A percentile compares a stretch with the other conserved stretches of the same genome.
phyloP scores from a whole-genome alignment of 2,888 invertebrate genomes.

The Stegana nigrithorax region DNA sequence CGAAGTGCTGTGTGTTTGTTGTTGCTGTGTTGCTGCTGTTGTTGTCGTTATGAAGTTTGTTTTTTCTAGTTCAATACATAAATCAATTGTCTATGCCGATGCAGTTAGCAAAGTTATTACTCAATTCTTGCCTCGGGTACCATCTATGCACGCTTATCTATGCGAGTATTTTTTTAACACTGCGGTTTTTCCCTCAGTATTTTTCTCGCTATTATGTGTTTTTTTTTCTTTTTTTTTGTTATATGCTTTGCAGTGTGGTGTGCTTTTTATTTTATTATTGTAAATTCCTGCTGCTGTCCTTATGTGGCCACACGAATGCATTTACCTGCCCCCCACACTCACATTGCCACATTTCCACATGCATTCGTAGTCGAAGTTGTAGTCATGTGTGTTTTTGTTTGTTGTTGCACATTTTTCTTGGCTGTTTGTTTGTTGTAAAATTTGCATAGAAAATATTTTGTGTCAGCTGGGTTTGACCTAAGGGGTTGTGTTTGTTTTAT shows the following conservation, averaged over 20 bases:
- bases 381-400: background rate
- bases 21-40: constrained; percentile 35
- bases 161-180: background rate
- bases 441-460: constrained; percentile 9
- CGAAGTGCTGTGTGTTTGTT: constrained; percentile 23
- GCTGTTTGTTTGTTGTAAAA: background rate
- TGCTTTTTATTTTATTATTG: background rate
- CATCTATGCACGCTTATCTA: too few species aligned
- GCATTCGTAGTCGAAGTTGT: too few species aligned
- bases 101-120: constrained; percentile 55
- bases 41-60: constrained; percentile 32
- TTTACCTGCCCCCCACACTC: background rate
- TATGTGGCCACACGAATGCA: background rate
- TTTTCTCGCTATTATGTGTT: background rate
- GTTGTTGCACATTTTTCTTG: background rate
- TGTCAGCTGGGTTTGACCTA: background rate
- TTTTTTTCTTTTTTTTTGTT: background rate
- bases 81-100: constrained; percentile 56
- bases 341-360: too few species aligned
- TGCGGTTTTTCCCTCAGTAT: background rate
- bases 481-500: background rate
- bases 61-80: constrained; percentile 39
- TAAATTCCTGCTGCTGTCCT: background rate
- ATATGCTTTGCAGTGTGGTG: too few species aligned
- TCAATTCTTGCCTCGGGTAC: constrained; percentile 53